These are phyloP conservation scores for Protonemura montana DNA, from an alignment of 2,888 invertebrate genomes.

Conservation along the genomic window DNA sequence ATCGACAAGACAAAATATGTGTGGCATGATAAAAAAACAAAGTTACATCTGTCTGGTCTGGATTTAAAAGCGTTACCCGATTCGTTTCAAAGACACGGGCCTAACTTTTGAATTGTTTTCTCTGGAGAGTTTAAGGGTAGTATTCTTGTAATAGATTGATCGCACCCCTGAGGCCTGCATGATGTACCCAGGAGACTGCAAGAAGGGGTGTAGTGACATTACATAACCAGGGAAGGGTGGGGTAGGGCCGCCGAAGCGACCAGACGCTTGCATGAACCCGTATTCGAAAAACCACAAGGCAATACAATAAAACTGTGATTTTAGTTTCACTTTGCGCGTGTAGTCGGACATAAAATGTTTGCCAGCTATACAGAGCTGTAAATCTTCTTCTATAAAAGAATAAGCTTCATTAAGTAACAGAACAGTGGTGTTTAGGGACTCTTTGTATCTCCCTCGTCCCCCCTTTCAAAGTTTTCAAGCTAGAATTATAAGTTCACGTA, in stretches of 20 bases:
- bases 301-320: constrained; percentile 35
- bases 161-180: constrained; percentile 30
- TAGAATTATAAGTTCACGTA: background rate
- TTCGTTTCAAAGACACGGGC: background rate
- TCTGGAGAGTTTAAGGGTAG: constrained; percentile 16
- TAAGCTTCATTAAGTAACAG: constrained; percentile 46
- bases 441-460: background rate
- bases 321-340: constrained; percentile 33
- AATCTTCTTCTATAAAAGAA: constrained; percentile 44
- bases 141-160: constrained; percentile 37
- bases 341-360: constrained; percentile 28
- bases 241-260: background rate
- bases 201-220: constrained; percentile 34
- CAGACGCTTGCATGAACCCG: background rate
- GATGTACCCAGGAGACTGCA: constrained; percentile 26
- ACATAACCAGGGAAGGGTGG: constrained; percentile 12
- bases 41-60: background rate
- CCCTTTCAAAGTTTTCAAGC: background rate
- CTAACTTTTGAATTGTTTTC: constrained; percentile 20
- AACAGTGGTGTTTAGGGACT: constrained; percentile 44
- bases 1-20: background rate
- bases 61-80: background rate
- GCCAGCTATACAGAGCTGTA: constrained; percentile 39
- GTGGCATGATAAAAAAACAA: background rate
- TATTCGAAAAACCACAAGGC: constrained; percentile 38